Evolutionary conservation across 2,797 vertebrate species (phyloP), one percentile per base, ranked within the genome.

Genomic region (Sebastiscus albofasciatus): DNA sequence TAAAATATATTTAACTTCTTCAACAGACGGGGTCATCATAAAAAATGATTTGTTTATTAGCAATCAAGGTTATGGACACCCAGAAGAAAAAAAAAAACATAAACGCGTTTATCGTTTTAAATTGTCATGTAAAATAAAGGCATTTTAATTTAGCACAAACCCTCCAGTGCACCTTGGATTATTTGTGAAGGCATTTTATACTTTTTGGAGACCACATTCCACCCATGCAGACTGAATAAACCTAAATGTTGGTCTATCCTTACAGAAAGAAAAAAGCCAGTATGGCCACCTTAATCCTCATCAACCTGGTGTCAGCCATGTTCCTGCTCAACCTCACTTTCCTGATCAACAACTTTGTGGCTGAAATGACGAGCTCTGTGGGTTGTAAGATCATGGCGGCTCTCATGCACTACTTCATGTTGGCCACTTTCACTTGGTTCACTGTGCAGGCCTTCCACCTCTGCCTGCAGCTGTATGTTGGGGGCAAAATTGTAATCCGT

Each of bases 381-480:
- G 87, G 76, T 5, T 96, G 95, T 75, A 64, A 20, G 70, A 52
- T 92, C 46, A 89, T 95, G 80, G 95, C 91, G 0, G 92, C 82
- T 1, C 0, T 84, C 68, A 94, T 95, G 95, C 95, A 96, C 58
- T 96, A 93, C 88, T 91, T 72, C 59, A 65, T 96, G 91, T 29
- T 96, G 76, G 65, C 86, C 67, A 94, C 92, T 1, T 96, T 96
- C 82, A 93, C 85, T 3, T 96, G 95, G 95, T 96, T 96, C 14
- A 92, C 90, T 0, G 84, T 69, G 20, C 93, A 95, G 70, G 94
- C 92, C 59, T 90, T 96, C 68, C 94, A 96, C 77, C 79, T 96
- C 65, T 94, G 93, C 64, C 62, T 94, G 59, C 91, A 93, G 72
- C 67, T 96, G 52, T 14, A 86, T 66, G 68, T 1, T 1, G n/a